Conservation (phyloP, 2,797 vertebrate genomes). For the Pseudochromis fuscus region DNA sequence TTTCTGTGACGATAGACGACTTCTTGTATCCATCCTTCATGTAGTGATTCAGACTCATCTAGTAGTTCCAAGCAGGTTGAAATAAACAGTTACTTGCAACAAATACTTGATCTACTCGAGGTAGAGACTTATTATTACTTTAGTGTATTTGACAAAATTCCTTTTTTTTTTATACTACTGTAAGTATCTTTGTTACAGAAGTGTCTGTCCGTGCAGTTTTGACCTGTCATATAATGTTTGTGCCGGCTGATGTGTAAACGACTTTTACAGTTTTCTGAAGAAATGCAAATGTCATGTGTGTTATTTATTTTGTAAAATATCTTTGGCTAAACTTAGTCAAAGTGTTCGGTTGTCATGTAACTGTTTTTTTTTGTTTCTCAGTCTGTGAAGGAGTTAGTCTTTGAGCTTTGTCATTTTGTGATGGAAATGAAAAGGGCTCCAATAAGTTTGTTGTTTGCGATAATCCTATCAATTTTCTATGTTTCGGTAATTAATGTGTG, state of each 20-base stretch:
- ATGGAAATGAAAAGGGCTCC: constrained; percentile 69
- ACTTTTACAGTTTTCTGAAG: constrained; percentile 24
- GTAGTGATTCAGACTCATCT: constrained; percentile 25
- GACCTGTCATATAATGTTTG: constrained; percentile 48
- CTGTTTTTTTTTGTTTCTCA: constrained; percentile 29
- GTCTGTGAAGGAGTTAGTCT: constrained; percentile 12
- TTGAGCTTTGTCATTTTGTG: constrained; percentile 50
- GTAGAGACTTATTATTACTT: constrained; percentile 32
- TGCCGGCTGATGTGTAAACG: constrained; percentile 39
- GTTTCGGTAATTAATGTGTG: constrained; percentile 47
- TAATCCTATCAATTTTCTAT: constrained; percentile 45
- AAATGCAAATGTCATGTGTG: constrained; percentile 36
- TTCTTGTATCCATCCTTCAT: constrained; percentile 22
- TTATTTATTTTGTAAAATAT: constrained; percentile 48
- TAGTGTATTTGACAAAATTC: not conserved
- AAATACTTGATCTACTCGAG: constrained; percentile 11
- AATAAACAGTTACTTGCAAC: constrained; percentile 26
- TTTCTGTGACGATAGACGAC: constrained; percentile 38
- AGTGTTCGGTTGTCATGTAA: constrained; percentile 44
- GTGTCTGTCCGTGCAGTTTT: constrained; percentile 52
- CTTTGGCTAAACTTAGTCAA: constrained; percentile 12
- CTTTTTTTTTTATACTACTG: constrained; percentile 30
- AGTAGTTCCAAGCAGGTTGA: constrained; percentile 27
- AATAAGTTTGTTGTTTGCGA: constrained; percentile 35
- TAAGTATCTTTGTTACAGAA: constrained; percentile 44